Percentiles rank a stretch among this genome's conserved stretches.
These are phyloP conservation scores for Arctocebus calabarensis DNA, from an alignment of 2,797 vertebrate genomes.

Conservation along the genomic window DNA sequence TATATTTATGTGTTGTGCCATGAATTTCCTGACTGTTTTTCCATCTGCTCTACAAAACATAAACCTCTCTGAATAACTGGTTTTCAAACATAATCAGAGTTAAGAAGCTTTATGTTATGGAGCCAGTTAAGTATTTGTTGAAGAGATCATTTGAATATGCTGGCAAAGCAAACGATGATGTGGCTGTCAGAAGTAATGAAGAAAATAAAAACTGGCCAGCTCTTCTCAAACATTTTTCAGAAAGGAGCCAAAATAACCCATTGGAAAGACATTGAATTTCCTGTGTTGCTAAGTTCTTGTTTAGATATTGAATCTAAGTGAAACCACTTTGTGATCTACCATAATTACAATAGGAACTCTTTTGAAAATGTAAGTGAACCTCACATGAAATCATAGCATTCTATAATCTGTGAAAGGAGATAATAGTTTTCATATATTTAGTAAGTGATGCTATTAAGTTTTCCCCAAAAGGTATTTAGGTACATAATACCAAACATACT, in stretches of 20 bases:
- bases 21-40: neutral
- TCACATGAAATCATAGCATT: neutral
- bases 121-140: neutral
- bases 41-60: neutral
- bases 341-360: neutral
- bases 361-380: constrained; percentile 16
- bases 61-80: neutral
- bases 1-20: neutral
- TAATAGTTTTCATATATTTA: constrained; percentile 15
- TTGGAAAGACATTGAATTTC: neutral
- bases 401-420: neutral
- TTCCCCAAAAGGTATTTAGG: neutral
- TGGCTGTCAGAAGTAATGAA: neutral
- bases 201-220: neutral
- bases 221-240: neutral
- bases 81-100: neutral
- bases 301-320: neutral
- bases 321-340: neutral
- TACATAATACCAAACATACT: neutral
- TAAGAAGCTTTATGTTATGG: neutral
- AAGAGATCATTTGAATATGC: constrained; percentile 17
- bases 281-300: constrained; percentile 24
- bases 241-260: neutral
- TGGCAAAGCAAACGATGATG: neutral
- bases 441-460: neutral